Percentiles rank a stretch among this genome's conserved stretches.
Conservation (phyloP, 2,113 vertebrate species). For the Odocoileus virginianus region DNA sequence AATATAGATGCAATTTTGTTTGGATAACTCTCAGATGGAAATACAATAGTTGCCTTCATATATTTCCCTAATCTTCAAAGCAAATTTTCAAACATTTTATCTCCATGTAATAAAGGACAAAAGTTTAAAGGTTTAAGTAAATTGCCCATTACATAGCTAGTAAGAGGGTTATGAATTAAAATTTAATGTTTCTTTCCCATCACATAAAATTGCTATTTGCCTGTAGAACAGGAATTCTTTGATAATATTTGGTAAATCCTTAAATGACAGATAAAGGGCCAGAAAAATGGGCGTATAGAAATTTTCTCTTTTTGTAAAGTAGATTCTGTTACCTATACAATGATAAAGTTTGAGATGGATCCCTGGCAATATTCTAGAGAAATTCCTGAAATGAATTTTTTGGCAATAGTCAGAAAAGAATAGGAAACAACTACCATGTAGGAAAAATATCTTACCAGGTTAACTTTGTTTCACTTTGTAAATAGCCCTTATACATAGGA, state of each 20-base stretch:
- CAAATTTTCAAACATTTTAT: background rate
- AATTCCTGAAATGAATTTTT: background rate
- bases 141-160: background rate
- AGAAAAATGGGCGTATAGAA: background rate
- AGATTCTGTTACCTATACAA: background rate
- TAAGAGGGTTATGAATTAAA: background rate
- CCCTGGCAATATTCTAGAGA: background rate
- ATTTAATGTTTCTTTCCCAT: background rate
- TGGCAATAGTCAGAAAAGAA: background rate
- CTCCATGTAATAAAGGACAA: background rate
- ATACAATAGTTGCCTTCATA: background rate
- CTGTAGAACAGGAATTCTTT: background rate
- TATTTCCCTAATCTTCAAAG: background rate
- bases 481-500: background rate
- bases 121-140: background rate
- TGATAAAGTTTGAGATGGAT: background rate
- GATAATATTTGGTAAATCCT: background rate
- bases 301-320: background rate
- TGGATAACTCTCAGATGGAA: background rate
- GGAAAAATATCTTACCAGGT: background rate
- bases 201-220: background rate
- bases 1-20: background rate
- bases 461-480: background rate
- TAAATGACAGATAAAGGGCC: background rate
- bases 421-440: background rate